Base-by-base conservation (phyloP, 1,140 invertebrate species). In the Hylaeus volcanicus region DNA sequence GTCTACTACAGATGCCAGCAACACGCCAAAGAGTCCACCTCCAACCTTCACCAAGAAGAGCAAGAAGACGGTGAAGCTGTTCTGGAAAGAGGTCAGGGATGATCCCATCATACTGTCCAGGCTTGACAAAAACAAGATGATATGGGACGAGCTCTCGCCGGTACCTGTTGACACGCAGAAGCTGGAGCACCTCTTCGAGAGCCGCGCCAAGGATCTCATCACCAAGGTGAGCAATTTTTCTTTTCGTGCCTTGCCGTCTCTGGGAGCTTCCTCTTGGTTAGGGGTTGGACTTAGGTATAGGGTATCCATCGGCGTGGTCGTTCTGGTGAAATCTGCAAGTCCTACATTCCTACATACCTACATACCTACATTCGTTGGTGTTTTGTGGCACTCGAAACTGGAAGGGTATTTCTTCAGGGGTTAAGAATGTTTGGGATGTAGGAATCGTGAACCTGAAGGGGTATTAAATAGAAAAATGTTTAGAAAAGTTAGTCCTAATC, bases 21-120 rank as follows among this genome's bases (percentile, higher is more conserved):
- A 79, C 70, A 79, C 82, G 78, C 89, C 88, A 89, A 94, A 90
- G 93, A 94, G 83, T 89, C 92, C 85, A 81, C 90, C 89, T 2
- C 94, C 89, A 4, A 71, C 91, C 6, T 94, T 95, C 37, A 75
- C 85, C 6, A 97, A 96, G 89, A 99, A 99, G 91, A 98, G 96
- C 87, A 99, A 99, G 92, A 99, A 99, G 92, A 99, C 99, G n/a
- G 96, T 99, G 5, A 99, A 99, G 94, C 94, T 99, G n/a, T 99
- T 99, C 92, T 99, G 99, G 99, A 97, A 97, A 91, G 98, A 99
- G 94, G 96, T 98, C 5, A 95, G 97, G 81, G 97, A 98, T 82
- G 97, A 98, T 91, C 95, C 96, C 37, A 95, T 96, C 26, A 96
- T 97, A 14, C 93, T 96, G 56, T 95, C 96, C 5, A 95, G 95